These are phyloP conservation scores for Aramus guarauna DNA, from an alignment of 2,113 vertebrate species.

Conservation along the genomic window DNA sequence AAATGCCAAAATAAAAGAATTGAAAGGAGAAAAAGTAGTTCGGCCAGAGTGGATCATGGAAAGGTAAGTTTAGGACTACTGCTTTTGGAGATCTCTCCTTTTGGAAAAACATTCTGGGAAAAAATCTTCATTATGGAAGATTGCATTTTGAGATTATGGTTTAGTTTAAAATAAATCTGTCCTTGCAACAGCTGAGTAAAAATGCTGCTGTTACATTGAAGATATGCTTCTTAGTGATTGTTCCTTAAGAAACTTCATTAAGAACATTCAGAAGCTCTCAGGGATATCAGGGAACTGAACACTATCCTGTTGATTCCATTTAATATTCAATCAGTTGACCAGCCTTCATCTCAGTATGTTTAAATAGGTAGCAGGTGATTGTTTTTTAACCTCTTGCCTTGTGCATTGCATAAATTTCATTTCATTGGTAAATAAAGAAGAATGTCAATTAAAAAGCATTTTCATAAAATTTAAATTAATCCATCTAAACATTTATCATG, in stretches of 20 bases:
- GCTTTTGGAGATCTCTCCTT: not conserved
- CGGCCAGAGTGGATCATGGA: constrained; percentile 95
- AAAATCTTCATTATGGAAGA: not conserved
- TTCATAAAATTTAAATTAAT: not conserved
- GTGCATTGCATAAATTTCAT: not conserved
- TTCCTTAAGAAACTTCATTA: not conserved
- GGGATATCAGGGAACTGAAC: not conserved
- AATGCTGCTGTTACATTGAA: not conserved
- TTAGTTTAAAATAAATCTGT: not conserved
- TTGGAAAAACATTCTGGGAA: not conserved
- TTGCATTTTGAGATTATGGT: not conserved
- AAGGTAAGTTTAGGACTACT: constrained; percentile 75
- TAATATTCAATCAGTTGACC: not conserved
- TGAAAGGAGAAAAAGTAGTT: constrained; percentile 93
- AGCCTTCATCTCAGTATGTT: not conserved
- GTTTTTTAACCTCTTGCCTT: not conserved
- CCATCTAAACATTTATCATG: not conserved
- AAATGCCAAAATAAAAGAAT: constrained; percentile 91
- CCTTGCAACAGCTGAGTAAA: not conserved
- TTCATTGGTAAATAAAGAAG: not conserved
- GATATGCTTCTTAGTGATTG: not conserved
- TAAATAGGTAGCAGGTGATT: not conserved
- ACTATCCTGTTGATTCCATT: not conserved
- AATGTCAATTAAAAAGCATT: not conserved
- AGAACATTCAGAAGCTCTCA: not conserved